phyloP scores from a whole-genome alignment of 1,140 invertebrate species.

The Choristoneura fumiferana region DNA sequence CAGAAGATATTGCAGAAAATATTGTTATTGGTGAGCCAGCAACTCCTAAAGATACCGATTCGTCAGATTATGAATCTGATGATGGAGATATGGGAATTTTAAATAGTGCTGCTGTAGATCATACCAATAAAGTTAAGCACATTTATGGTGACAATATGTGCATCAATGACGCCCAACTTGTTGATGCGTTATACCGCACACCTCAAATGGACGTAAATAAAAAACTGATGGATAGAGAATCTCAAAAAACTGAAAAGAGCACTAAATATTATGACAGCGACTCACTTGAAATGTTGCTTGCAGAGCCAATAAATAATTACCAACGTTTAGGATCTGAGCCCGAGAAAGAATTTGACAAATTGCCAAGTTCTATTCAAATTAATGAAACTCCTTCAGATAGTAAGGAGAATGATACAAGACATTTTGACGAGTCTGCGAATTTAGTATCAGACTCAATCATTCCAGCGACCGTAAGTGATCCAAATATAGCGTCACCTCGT shows the following conservation, averaged over 20 bases:
- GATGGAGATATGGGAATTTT: slow-evolving; percentile 25
- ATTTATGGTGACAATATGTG: slow-evolving; percentile 54
- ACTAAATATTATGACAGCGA: slow-evolving; percentile 42
- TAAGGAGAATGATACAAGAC: no score
- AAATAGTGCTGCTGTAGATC: slow-evolving; percentile 29
- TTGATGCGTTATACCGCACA: slow-evolving; percentile 59
- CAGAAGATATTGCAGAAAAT: slow-evolving; percentile 63
- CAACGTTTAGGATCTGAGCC: not conserved
- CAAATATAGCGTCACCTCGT: no score
- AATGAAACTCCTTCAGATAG: no score
- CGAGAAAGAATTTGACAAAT: not conserved
- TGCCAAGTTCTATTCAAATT: no score
- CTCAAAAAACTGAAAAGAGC: slow-evolving; percentile 31
- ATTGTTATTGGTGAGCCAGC: slow-evolving; percentile 42
- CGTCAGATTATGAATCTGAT: slow-evolving; percentile 33
- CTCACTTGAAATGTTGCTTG: slow-evolving; percentile 44
- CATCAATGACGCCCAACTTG: slow-evolving; percentile 43
- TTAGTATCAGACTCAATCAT: no score
- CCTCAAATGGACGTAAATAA: slow-evolving; percentile 63
- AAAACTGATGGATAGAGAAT: slow-evolving; percentile 54
- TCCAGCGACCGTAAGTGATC: no score
- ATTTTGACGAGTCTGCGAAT: no score
- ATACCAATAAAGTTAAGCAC: slow-evolving; percentile 53
- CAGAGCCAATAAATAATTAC: slow-evolving; percentile 26
- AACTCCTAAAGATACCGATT: slow-evolving; percentile 38